Base-by-base conservation (phyloP, 2,113 vertebrate genomes). In the Sander lucioperca region DNA sequence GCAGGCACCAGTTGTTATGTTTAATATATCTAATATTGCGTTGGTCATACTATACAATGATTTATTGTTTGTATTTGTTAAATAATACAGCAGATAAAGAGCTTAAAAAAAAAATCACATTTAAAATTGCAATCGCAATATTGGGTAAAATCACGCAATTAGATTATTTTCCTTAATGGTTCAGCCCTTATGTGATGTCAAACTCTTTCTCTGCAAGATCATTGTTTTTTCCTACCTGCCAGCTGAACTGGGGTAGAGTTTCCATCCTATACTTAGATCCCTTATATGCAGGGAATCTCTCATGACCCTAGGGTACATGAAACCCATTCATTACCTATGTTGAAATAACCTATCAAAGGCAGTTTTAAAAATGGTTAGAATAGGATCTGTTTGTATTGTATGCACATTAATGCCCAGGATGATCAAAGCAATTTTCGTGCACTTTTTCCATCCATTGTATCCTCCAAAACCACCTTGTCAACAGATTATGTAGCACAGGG, bases 401-500 rank as follows among this genome's bases (percentile, higher is more conserved):
- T 65, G 54, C 77, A 78, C 71, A 83, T 54, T 59, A 73, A 82
- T 74, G 70, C 48, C 36, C 51, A 53, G 56, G 63, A 57, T 67
- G 84, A 81, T 77, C 80, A 66, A 51, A 82, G 65, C 77, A 62
- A 13, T 69, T 63, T 61, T 54, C 0, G 10, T 16, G 48, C 56
- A 66, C 47, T 47, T 73, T 43, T n/a, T 84, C 59, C 16, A 58
- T 48, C 64, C 56, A 56, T 27, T 58, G 58, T 74, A 78, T 84
- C 86, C 89, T 87, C 39, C 68, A 91, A 43, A 82, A 84, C 74
- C 76, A 82, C 87, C 89, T 84, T 86, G 80, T 86, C 61, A 64
- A 80, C 57, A 89, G 79, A 77, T 87, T 69, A 75, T 45, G 19
- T 48, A 58, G 65, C 74, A 48, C 66, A 69, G 56, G 67, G 53